phyloP scores from a whole-genome alignment of 64 coral and sea anemone genomes.

The Pocillopora damicornis region DNA sequence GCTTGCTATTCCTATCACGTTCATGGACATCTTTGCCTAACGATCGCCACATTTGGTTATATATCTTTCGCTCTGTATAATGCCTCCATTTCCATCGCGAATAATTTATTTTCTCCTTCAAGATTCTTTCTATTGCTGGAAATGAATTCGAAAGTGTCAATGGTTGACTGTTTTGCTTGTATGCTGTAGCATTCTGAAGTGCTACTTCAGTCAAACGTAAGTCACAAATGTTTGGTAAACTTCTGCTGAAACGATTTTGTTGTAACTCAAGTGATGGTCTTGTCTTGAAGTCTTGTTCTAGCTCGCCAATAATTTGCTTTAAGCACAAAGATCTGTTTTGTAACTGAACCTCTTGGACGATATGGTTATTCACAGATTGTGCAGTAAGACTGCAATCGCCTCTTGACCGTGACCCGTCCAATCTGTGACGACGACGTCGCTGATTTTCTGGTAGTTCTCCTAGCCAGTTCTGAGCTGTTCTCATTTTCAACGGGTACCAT shows the following conservation, averaged over 20 bases:
- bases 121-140: not conserved
- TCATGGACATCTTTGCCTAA: constrained; percentile 9
- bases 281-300: not conserved
- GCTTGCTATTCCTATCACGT: not conserved
- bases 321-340: not conserved
- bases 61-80: not conserved
- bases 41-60: constrained; percentile 17
- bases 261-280: too few species aligned
- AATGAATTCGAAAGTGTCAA: not conserved
- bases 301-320: not conserved
- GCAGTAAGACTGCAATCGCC: not conserved
- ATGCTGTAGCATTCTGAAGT: constrained; percentile 2
- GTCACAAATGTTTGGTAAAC: constrained; percentile 9
- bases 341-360: not conserved
- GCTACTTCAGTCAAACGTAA: constrained; percentile 1
- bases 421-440: not conserved
- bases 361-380: not conserved
- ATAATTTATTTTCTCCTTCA: constrained; percentile 22
- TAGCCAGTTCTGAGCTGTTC: not conserved
- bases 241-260: not conserved
- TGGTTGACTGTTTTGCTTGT: not conserved
- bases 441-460: not conserved
- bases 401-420: not conserved
- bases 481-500: not conserved
- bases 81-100: constrained; percentile 3